Conservation (phyloP, 2,797 vertebrate genomes). For the Neosalanx taihuensis region DNA sequence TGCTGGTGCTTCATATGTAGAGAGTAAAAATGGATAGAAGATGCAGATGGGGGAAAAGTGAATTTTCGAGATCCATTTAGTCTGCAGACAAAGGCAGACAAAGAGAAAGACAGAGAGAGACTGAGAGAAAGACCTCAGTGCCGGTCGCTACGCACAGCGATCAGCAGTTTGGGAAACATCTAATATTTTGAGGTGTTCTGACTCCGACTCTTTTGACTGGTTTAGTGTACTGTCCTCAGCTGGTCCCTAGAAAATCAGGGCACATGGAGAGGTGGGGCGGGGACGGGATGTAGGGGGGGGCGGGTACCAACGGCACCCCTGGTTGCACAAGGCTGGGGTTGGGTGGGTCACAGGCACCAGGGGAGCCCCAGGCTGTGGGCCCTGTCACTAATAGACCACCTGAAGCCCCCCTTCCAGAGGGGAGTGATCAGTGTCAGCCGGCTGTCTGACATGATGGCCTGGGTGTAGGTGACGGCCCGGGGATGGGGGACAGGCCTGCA, state of each 20-base stretch:
- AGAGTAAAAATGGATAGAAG: slow-evolving; percentile 8
- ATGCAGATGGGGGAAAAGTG: slow-evolving; percentile 6
- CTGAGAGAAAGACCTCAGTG: background rate
- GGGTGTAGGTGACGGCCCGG: slow-evolving; percentile 14
- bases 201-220: background rate
- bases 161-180: background rate
- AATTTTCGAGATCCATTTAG: background rate
- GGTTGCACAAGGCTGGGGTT: slow-evolving; percentile 7
- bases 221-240: background rate
- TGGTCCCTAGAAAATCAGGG: background rate
- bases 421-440: slow-evolving; percentile 40
- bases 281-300: background rate
- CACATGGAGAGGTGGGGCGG: background rate
- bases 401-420: slow-evolving; percentile 12
- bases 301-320: background rate
- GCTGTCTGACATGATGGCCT: slow-evolving; percentile 41
- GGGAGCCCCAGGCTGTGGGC: slow-evolving; percentile 8
- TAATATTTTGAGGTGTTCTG: background rate
- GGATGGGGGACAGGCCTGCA: slow-evolving; percentile 8
- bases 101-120: background rate
- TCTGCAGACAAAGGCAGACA: slow-evolving; percentile 27
- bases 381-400: slow-evolving; percentile 22
- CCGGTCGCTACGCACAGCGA: background rate
- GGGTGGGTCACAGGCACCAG: slow-evolving; percentile 8
- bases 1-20: slow-evolving; percentile 33